A percentile compares a stretch with the other conserved stretches of the same genome.
Conservation (phyloP, 2,797 vertebrate species). For the Choloepus didactylus region DNA sequence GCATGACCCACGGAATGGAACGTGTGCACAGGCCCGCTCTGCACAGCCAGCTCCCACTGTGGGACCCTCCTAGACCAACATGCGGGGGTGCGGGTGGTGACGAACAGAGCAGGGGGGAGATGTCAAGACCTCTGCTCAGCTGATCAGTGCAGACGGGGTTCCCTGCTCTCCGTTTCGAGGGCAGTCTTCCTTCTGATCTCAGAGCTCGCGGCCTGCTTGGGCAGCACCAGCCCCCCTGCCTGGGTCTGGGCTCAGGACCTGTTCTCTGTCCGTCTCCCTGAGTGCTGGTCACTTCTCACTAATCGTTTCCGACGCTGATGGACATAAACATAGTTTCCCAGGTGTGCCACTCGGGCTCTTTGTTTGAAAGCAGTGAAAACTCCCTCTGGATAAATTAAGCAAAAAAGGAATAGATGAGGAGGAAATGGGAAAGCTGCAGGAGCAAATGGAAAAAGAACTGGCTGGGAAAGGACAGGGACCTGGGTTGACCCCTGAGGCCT, state of each 20-base stretch:
- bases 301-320: neutral
- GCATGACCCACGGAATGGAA: neutral
- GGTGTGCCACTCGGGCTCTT: neutral
- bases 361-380: neutral
- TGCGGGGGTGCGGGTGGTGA: accelerated
- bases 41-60: neutral
- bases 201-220: neutral
- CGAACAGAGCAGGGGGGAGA: neutral
- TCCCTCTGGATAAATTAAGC: neutral
- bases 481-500: neutral
- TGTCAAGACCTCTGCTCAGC: neutral
- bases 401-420: neutral
- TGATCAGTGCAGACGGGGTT: neutral
- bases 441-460: neutral
- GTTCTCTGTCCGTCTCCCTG: neutral
- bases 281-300: neutral
- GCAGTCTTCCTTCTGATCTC: neutral
- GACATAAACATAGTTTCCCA: neutral
- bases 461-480: neutral
- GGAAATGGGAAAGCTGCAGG: neutral
- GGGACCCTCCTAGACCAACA: accelerated
- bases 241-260: neutral
- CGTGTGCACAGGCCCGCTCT: neutral
- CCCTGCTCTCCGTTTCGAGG: no score
- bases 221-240: neutral